Percentiles rank a stretch among this genome's conserved stretches.
Conservation (phyloP, 2,113 vertebrate genomes). For the Spea bombifrons region DNA sequence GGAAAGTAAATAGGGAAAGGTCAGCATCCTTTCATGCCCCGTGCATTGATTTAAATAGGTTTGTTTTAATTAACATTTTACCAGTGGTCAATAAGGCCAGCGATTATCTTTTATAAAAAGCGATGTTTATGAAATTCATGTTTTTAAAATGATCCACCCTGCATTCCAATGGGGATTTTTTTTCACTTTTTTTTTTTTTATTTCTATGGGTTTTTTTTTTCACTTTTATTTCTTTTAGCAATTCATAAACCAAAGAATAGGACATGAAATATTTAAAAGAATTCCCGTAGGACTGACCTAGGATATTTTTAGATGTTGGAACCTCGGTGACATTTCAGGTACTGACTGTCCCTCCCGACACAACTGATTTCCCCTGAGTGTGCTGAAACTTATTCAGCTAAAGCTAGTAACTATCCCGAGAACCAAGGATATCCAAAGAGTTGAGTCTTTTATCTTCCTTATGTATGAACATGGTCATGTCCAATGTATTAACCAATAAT, state of each 20-base stretch:
- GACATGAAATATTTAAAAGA: slow-evolving; percentile 8
- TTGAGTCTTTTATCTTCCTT: no score
- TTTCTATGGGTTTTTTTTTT: no score
- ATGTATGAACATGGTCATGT: no score
- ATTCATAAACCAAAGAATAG: slow-evolving; percentile 3
- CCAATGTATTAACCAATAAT: no score
- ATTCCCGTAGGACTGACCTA: slow-evolving; percentile 1
- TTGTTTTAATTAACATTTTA: not conserved
- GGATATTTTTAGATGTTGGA: slow-evolving; percentile 25
- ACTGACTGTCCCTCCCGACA: not conserved
- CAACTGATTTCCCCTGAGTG: slow-evolving; percentile 31
- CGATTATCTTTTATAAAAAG: not conserved
- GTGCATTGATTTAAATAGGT: not conserved
- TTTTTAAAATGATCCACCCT: no score
- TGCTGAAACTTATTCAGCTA: not conserved
- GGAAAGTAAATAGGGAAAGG: no score
- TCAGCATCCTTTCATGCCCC: no score
- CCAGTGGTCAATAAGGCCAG: not conserved
- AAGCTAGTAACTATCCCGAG: not conserved
- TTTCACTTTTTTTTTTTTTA: no score
- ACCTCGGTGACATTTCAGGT: slow-evolving; percentile 11
- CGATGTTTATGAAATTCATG: no score
- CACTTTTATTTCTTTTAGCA: not conserved
- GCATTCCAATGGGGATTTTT: no score
- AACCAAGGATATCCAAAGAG: no score